Base-by-base conservation (phyloP, 2,888 invertebrate species). In the Eucriotettix oculatus region DNA sequence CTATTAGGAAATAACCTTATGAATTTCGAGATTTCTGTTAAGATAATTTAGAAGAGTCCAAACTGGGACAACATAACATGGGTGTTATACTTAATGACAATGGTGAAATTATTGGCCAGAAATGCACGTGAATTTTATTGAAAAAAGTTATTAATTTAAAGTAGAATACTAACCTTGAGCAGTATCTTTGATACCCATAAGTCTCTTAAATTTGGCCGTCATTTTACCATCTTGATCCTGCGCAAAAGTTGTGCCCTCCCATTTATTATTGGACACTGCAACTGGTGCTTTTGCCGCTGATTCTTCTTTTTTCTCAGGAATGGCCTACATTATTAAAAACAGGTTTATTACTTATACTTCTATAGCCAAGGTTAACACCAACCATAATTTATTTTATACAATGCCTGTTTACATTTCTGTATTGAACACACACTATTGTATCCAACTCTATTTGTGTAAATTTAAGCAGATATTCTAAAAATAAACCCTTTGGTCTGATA, bases 211-310 rank as follows among this genome's bases (percentile, higher is more conserved):
- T 76, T 97, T 98, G 61, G 88, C 90, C 0, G 91, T 89, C 68
- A 93, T 88, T 74, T 87, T 90, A 64, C 94, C 95, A 73, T 95
- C 95, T 29, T 85, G 81, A 74, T 96, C 95, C 71, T 92, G 88
- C 0, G 90, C 86, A 74, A 96, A 94, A 41, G 87, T 85, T 0
- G 93, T 86, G 64, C 85, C 85, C 66, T 87, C 85, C 92, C 93
- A 94, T 64, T 85, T 83, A 66, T 73, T 75, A 14, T 68, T 68
- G 5, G 74, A 76, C 0, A 60, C 10, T 10, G 58, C 76, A 77
- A 9, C 69, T 65, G 48, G 60, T 63, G 70, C 7, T 29, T 29
- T 29, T n/a, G n/a, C n/a, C 29, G 7, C 48, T 3, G 48, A 48
- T 14, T 48, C 48, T 48, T 12, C 12, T 48, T 48, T 48, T 14